A percentile compares a stretch with the other conserved stretches of the same genome.
These are phyloP conservation scores for Caprella mutica DNA, from an alignment of 2,888 invertebrate genomes.

Conservation along the genomic window DNA sequence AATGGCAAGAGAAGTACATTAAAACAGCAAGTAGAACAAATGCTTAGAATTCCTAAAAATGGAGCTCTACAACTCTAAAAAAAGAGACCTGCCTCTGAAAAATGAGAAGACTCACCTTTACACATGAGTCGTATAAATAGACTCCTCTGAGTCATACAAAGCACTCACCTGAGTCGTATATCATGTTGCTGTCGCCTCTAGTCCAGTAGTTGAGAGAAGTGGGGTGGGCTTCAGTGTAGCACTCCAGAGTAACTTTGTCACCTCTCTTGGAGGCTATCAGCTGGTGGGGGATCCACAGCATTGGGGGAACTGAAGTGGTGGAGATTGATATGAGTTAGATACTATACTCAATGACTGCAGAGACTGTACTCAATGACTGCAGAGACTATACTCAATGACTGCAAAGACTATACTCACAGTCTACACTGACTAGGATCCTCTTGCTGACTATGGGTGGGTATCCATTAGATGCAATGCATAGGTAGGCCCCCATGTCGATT, in stretches of 20 bases:
- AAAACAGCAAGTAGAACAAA: too few species aligned
- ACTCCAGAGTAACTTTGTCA: conserved; percentile 62
- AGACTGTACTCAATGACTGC: too few species aligned
- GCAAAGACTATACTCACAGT: conserved; percentile 58
- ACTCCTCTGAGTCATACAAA: not conserved
- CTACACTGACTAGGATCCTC: conserved; percentile 70
- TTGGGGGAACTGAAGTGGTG: conserved; percentile 60
- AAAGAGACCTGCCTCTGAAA: too few species aligned
- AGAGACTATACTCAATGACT: too few species aligned
- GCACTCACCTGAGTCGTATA: conserved; percentile 29
- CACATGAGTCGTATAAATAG: too few species aligned
- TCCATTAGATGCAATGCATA: conserved; percentile 48
- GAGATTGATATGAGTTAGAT: too few species aligned
- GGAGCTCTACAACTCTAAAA: too few species aligned
- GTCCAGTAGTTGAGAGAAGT: conserved; percentile 39
- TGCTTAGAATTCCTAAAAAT: too few species aligned
- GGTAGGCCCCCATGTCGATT: conserved; percentile 78
- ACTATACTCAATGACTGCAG: too few species aligned
- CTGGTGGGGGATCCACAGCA: conserved; percentile 73
- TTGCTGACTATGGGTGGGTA: conserved; percentile 81
- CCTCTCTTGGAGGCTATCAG: conserved; percentile 65
- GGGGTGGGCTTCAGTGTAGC: conserved; percentile 61
- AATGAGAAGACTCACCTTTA: too few species aligned
- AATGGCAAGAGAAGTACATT: too few species aligned
- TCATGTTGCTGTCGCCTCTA: conserved; percentile 33